These are phyloP conservation scores for Drosophila meridionalis DNA, from an alignment of 2,888 invertebrate genomes.

Conservation along the genomic window DNA sequence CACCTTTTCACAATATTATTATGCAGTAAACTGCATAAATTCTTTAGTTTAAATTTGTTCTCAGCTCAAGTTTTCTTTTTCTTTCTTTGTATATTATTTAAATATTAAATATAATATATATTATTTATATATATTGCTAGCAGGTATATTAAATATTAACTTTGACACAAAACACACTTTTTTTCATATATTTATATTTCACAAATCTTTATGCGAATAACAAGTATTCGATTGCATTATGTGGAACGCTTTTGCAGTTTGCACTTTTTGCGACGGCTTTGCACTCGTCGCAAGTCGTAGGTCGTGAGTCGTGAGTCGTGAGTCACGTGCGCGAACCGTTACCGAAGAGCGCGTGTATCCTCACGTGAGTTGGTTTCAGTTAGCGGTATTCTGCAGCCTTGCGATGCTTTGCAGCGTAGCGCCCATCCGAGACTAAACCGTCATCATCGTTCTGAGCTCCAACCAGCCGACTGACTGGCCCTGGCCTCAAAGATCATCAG, in stretches of 20 bases:
- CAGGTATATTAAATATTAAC: not conserved
- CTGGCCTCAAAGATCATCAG: slow-evolving; percentile 74
- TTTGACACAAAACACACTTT: slow-evolving; percentile 16
- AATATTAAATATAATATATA: too few species aligned
- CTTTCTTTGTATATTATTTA: not conserved
- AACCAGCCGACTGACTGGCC: slow-evolving; percentile 69
- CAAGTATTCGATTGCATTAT: slow-evolving; percentile 21
- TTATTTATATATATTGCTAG: not conserved
- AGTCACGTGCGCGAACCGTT: slow-evolving; percentile 48
- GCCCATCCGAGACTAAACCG: slow-evolving; percentile 82
- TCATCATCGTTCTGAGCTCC: slow-evolving; percentile 75
- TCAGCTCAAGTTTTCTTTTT: slow-evolving; percentile 14
- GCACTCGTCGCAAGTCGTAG: not conserved
- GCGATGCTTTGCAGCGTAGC: slow-evolving; percentile 82
- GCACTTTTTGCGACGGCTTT: slow-evolving; percentile 53
- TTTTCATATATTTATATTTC: slow-evolving; percentile 1
- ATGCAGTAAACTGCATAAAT: slow-evolving; percentile 50
- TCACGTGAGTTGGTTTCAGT: slow-evolving; percentile 26
- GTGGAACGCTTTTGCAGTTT: slow-evolving; percentile 6
- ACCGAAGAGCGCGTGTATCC: slow-evolving; percentile 32
- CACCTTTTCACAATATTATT: slow-evolving; percentile 43
- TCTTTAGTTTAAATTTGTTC: not conserved
- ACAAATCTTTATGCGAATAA: slow-evolving; percentile 20
- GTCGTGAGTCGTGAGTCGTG: slow-evolving; percentile 15
- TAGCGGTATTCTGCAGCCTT: slow-evolving; percentile 61